Base-by-base conservation (phyloP, 2,113 vertebrate species). In the human region DNA sequence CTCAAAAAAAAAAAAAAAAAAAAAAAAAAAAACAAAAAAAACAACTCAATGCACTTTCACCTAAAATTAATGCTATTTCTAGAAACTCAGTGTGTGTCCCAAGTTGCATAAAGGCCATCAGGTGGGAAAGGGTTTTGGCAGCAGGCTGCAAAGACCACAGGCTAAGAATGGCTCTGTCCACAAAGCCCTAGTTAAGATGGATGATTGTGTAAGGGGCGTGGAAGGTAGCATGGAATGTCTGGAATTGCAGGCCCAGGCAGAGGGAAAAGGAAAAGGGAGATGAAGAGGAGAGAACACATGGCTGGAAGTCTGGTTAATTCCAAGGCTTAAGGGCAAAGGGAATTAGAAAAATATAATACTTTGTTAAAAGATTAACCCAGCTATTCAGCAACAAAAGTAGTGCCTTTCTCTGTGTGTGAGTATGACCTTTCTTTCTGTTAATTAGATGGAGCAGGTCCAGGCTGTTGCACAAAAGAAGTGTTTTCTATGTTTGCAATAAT, bases 301-400 rank as follows among this genome's bases (percentile, higher is more conserved):
- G 40, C 0, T 80, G 4, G 92, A 89, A 93, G 0, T 8, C 89
- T 85, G 43, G 25, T 81, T 23, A 85, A 12, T 40, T 0, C 7
- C 70, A 73, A 95, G 22, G n/a, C 78, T 89, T 81, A 55, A n/a
- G 95, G 66, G 94, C 57, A 57, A 91, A 82, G n/a, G 80, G 84
- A 75, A 95, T 13, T 93, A 87, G 70, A 92, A 96, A 88, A 84
- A 96, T n/a, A 82, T 87, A 90, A 96, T 96, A 96, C 92, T 97
- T 98, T 98, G 91, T 98, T 97, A 95, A 86, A 94, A 96, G 80
- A 96, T 93, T 81, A 96, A 93, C 80, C 43, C 85, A 96, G 68
- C 43, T 50, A 57, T 61, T 59, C 61, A 89, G 82, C 32, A 50
- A 55, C 82, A 73, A 68, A 83, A 6, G n/a, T 70, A 59, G 32